Evolutionary conservation across 2,797 vertebrate species (phyloP).

Genomic region (Chloroceryle inda): DNA sequence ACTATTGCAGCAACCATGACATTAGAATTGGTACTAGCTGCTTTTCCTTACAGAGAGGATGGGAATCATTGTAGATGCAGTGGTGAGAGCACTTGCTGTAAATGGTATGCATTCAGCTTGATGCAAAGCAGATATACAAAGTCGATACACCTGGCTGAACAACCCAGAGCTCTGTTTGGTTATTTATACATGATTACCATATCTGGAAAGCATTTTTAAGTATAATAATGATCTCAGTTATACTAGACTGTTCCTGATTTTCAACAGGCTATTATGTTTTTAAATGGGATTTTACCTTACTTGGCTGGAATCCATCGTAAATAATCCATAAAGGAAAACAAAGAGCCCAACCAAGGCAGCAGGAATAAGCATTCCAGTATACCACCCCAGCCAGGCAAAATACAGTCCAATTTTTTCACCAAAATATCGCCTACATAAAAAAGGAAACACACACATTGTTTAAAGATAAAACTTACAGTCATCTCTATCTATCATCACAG

Average conservation of each 20-base stretch:
- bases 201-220: not conserved
- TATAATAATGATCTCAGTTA: not conserved
- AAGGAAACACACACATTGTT: slow-evolving; percentile 17
- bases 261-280: not conserved
- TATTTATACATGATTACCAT: not conserved
- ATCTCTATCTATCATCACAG: not conserved
- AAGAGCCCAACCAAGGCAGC: slow-evolving; percentile 95
- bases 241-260: not conserved
- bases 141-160: not conserved
- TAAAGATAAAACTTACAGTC: not conserved
- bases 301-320: slow-evolving; percentile 98
- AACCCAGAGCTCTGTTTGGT: not conserved
- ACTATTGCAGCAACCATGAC: not conserved
- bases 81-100: not conserved
- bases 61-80: not conserved
- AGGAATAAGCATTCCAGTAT: slow-evolving; percentile 98
- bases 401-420: slow-evolving; percentile 99
- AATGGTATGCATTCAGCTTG: not conserved
- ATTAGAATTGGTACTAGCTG: not conserved
- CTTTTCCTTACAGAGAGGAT: not conserved
- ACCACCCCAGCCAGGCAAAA: slow-evolving; percentile 99
- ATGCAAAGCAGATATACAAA: not conserved
- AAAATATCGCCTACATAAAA: slow-evolving; percentile 90
- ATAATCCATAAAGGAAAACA: slow-evolving; percentile 97
- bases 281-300: slow-evolving; percentile 87